Conservation (phyloP, 2,888 invertebrate species). For the Dasypogon diadema region DNA sequence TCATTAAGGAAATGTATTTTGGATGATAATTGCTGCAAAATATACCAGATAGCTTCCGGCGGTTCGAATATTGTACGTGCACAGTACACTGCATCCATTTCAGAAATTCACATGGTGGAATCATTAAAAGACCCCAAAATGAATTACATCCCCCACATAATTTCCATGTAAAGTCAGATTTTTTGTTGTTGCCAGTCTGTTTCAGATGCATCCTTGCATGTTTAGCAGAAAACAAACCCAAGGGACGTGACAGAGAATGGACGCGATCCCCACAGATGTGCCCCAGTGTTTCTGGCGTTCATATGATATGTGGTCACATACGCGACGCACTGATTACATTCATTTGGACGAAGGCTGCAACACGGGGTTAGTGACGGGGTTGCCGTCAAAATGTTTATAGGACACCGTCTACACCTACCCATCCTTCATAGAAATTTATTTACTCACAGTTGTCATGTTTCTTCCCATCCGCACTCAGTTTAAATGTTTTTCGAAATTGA, state of each 20-base stretch:
- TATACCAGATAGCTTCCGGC: constrained; percentile 4
- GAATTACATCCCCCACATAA: background rate
- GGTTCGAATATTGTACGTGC: background rate
- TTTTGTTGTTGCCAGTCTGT: background rate
- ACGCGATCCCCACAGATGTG: background rate
- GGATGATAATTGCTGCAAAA: constrained; percentile 31
- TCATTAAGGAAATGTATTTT: constrained; percentile 43
- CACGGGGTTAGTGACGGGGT: background rate
- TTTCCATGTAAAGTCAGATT: constrained; percentile 4
- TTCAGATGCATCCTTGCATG: constrained; percentile 19
- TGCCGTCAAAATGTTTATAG: constrained; percentile 3
- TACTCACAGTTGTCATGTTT: background rate
- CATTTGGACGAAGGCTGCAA: background rate
- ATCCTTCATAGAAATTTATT: background rate
- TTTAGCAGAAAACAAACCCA: constrained; percentile 32
- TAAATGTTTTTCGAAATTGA: constrained; percentile 44
- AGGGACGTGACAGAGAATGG: constrained; percentile 26
- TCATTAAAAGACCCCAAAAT: constrained; percentile 35
- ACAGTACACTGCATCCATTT: background rate
- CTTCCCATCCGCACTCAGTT: background rate
- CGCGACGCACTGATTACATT: constrained; percentile 40
- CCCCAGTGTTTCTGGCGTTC: constrained; percentile 13
- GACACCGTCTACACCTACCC: background rate
- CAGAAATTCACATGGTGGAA: constrained; percentile 7
- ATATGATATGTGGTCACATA: constrained; percentile 40